A percentile compares a stretch with the other conserved stretches of the same genome.
Conservation (phyloP, 2,797 vertebrate species). For the Ambastaia sidthimunki region DNA sequence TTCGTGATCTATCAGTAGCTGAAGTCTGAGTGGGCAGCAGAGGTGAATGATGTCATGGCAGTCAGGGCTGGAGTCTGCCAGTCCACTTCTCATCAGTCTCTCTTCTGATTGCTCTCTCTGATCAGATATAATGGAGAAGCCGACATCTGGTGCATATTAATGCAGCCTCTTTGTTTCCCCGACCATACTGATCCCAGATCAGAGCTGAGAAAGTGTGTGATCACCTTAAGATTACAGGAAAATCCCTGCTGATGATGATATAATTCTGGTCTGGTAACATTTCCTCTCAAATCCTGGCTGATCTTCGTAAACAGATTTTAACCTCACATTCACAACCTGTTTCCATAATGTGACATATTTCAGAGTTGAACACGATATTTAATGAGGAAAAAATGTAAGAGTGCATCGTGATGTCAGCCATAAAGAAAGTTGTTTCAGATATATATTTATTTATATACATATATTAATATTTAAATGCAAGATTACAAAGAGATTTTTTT, state of each 20-base stretch:
- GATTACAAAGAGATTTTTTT: too few relatives aligned
- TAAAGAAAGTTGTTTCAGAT: too few relatives aligned
- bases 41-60: slow-evolving; percentile 54
- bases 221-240: slow-evolving; percentile 24
- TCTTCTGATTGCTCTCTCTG: slow-evolving; percentile 52
- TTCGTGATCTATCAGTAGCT: slow-evolving; percentile 12
- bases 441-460: too few relatives aligned
- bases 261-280: slow-evolving; percentile 25
- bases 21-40: slow-evolving; percentile 24
- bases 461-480: too few relatives aligned
- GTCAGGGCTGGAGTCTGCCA: slow-evolving; percentile 34
- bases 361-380: neutral
- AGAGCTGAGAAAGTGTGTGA: slow-evolving; percentile 34
- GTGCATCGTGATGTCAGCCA: too few relatives aligned
- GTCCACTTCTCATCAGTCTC: slow-evolving; percentile 40
- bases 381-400: neutral
- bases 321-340: neutral
- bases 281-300: slow-evolving; percentile 31
- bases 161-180: slow-evolving; percentile 11
- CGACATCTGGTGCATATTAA: slow-evolving; percentile 46
- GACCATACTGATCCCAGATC: neutral
- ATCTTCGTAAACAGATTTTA: neutral
- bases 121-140: slow-evolving; percentile 53
- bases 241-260: slow-evolving; percentile 16
- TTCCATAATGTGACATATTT: neutral